A percentile compares a stretch with the other conserved stretches of the same genome.
Evolutionary conservation across 2,797 vertebrate genomes (phyloP).

Genomic region (Luscinia luscinia): DNA sequence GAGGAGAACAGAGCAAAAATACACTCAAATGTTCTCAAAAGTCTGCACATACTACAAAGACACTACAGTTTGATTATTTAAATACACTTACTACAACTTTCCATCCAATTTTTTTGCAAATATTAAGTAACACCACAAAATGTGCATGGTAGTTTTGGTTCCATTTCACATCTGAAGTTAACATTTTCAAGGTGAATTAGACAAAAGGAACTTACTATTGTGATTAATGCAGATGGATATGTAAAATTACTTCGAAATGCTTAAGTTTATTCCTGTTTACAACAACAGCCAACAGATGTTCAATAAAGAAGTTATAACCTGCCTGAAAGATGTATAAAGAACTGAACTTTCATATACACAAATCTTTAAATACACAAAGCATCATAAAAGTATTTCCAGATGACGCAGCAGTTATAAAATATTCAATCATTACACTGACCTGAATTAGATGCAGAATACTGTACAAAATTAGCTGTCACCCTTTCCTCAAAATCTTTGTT

Average conservation of each 20-base stretch:
- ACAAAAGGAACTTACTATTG: conserved; percentile 34
- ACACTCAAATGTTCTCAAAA: conserved; percentile 80
- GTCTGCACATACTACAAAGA: conserved; percentile 74
- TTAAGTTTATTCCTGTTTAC: conserved; percentile 9
- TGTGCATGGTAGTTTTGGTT: neutral
- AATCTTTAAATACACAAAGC: conserved; percentile 68
- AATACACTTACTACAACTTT: conserved; percentile 66
- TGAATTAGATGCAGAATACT: conserved; percentile 95
- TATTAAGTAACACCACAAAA: neutral
- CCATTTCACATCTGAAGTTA: conserved; percentile 44
- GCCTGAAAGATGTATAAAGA: conserved; percentile 61
- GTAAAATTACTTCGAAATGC: conserved; percentile 31
- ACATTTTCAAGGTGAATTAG: conserved; percentile 47
- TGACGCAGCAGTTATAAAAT: conserved; percentile 84
- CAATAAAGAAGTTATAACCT: conserved; percentile 64
- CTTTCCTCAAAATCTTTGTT: conserved; percentile 99
- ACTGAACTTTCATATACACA: conserved; percentile 40
- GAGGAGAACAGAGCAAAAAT: conserved; percentile 77
- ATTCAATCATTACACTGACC: conserved; percentile 95
- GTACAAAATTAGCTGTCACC: conserved; percentile 99
- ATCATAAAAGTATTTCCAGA: conserved; percentile 77
- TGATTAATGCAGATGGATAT: conserved; percentile 45
- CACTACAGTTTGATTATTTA: conserved; percentile 76
- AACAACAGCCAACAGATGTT: conserved; percentile 8
- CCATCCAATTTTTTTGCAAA: conserved; percentile 14